Conservation (phyloP, 2,113 vertebrate genomes). For the Gallinago paraguaiae region DNA sequence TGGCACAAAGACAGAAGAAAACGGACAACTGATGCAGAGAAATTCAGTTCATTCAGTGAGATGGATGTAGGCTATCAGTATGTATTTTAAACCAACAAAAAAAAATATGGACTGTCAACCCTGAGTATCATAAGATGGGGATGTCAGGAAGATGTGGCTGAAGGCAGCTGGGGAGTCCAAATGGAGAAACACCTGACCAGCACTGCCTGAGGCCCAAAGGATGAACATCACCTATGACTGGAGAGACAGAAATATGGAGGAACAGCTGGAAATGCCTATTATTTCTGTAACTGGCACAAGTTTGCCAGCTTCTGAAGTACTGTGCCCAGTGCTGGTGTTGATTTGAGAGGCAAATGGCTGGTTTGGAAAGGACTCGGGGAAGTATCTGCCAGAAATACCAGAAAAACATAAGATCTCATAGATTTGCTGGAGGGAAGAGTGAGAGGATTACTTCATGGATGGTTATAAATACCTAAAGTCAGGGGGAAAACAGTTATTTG, state of each 20-base stretch:
- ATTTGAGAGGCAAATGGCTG: rapidly evolving
- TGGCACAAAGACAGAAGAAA: neutral
- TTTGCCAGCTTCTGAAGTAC: neutral
- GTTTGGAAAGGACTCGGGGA: neutral
- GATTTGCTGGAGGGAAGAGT: neutral
- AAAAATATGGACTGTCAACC: neutral
- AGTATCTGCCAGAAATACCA: neutral
- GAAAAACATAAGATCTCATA: neutral
- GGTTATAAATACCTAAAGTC: neutral
- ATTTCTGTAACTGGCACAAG: neutral
- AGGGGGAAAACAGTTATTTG: neutral
- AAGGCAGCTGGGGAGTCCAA: neutral
- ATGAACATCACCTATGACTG: too few species aligned
- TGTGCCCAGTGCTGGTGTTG: neutral
- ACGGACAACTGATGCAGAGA: neutral
- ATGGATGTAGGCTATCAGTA: neutral
- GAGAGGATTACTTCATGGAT: neutral
- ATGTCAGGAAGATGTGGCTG: neutral
- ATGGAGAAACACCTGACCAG: neutral
- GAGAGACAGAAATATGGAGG: neutral
- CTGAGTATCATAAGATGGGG: neutral
- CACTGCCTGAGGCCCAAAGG: rapidly evolving
- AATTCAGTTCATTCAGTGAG: neutral
- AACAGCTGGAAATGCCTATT: neutral
- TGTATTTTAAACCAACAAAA: neutral